phyloP scores from a whole-genome alignment of 2,797 vertebrate species.

The Manis pentadactyla region DNA sequence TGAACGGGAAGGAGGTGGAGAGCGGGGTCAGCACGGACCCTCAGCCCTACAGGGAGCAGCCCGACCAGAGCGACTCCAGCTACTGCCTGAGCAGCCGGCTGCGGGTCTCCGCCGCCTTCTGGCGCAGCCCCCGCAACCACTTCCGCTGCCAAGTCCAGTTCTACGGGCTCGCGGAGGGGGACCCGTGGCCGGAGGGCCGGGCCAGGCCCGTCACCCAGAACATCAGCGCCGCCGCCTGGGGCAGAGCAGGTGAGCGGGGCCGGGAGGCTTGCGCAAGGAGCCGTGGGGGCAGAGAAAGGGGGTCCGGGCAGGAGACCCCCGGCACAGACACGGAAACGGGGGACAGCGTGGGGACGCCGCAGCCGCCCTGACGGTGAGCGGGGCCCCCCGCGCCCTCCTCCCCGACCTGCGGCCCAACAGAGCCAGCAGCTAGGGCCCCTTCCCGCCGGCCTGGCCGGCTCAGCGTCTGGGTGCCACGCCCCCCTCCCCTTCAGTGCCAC shows the following conservation, averaged over 20 bases:
- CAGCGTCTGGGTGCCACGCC: too few species aligned
- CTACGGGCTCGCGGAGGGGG: not conserved
- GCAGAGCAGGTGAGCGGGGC: slow-evolving; percentile 28
- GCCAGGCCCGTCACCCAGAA: slow-evolving; percentile 11
- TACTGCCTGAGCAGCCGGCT: slow-evolving; percentile 85
- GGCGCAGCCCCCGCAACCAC: slow-evolving; percentile 80
- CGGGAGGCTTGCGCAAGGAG: accelerated
- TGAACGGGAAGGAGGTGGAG: slow-evolving; percentile 74
- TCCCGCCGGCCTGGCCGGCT: not conserved
- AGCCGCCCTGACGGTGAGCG: not conserved
- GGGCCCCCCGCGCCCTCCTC: not conserved
- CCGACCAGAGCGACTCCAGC: accelerated
- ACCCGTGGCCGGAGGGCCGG: accelerated
- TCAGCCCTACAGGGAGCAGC: slow-evolving; percentile 52
- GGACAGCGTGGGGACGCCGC: too few species aligned
- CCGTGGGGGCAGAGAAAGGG: too few species aligned
- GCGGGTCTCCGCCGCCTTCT: slow-evolving; percentile 82
- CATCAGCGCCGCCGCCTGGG: not conserved
- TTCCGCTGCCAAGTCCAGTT: slow-evolving; percentile 83
- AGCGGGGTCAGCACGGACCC: slow-evolving; percentile 84
- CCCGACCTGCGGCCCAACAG: not conserved
- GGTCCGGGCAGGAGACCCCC: too few species aligned
- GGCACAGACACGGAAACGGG: too few species aligned
- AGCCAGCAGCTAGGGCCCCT: not conserved
- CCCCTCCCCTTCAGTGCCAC: not conserved